Base-by-base conservation (phyloP, 2,113 vertebrate genomes). In the Pelusios castaneus region DNA sequence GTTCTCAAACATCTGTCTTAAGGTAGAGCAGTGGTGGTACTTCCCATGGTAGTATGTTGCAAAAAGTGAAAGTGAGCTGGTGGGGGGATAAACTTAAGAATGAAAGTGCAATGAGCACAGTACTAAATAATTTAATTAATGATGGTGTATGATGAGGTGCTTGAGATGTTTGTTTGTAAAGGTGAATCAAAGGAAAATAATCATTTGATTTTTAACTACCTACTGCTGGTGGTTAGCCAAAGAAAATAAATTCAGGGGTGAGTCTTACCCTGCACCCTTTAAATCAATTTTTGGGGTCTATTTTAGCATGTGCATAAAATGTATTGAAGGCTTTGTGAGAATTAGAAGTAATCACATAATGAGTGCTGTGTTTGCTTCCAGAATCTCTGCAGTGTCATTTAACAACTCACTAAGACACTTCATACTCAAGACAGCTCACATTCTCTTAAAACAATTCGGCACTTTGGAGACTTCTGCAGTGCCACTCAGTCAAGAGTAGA, bases 331-430 rank as follows among this genome's bases (percentile, higher is more conserved):
- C 16, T 29, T 0, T 31, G n/a, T 89, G 85, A 79, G 54, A 5
- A 2, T 76, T 27, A 10, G 80, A 79, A 54, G 1, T 11, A 83
- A 8, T 8, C 31, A 2, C 80, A 31, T 89, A 51, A 6, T 58
- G 79, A 27, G 8, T 51, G 4, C 49, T 79, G 8, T 63, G n/a
- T 89, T 92, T 67, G 38, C 45, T 43, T 94, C 41, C 27, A 6
- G 6, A 21, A 1, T 0, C 3, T 67, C 80, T 85, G 0, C 76
- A 54, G 58, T 67, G 41, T 45, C 14, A 67, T 22, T 47, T 34
- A 81, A 47, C 47, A 60, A 56, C 47, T 31, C 29, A 3, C 17
- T 63, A 87, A 76, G 47, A 60, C 27, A 80, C 55, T 87, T 45
- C 82, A 0, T 51, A 24, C 86, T 86, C 41, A 51, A 73, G 85